Evolutionary conservation across 2,797 vertebrate species (phyloP), one percentile per base, ranked within the genome.

Genomic region (Tinamus major): DNA sequence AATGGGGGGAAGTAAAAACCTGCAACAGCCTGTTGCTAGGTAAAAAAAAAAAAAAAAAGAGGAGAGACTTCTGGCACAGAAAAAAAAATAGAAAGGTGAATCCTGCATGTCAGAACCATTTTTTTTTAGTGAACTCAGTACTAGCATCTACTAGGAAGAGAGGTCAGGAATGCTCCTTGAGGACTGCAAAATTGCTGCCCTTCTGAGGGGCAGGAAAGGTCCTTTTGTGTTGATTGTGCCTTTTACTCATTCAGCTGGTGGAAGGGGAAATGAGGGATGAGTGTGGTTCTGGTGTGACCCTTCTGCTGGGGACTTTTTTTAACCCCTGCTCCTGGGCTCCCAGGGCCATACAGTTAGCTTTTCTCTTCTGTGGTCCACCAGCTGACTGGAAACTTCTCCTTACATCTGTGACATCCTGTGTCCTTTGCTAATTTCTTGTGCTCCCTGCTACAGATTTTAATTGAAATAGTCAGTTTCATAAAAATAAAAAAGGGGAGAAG

Each of bases 381-480:
- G 65, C 53, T 15, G 75, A 53, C 68, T 79, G 35, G 21, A 91
- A 89, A 90, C 13, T 51, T 24, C 64, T 86, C 55, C 61, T 85
- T n/a, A 49, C 7, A 39, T 55, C 64, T 79, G 20, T 84, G 77
- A 29, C 21, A 82, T 93, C n/a, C 37, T 21, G 19, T 5, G 8
- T 9, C 9, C 35, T 68, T 89, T 85, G 37, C 46, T 91, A 82
- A 94, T 86, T 75, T 87, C 31, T 90, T 87, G 42, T 14, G 53
- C 21, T 92, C 35, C 23, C 80, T 11, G 4, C 85, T 71, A n/a
- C 49, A 76, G 86, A 49, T 93, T 93, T 88, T 93, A 83, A 95
- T 87, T 94, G 61, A 94, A 95, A 69, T 75, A 72, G 8, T 84
- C 75, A 31, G 46, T 29, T 89, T 89, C 75, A 89, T 96, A 81